A percentile compares a stretch with the other conserved stretches of the same genome.
Conservation (phyloP, 2,797 vertebrate species). For the Sebastes alutus region DNA sequence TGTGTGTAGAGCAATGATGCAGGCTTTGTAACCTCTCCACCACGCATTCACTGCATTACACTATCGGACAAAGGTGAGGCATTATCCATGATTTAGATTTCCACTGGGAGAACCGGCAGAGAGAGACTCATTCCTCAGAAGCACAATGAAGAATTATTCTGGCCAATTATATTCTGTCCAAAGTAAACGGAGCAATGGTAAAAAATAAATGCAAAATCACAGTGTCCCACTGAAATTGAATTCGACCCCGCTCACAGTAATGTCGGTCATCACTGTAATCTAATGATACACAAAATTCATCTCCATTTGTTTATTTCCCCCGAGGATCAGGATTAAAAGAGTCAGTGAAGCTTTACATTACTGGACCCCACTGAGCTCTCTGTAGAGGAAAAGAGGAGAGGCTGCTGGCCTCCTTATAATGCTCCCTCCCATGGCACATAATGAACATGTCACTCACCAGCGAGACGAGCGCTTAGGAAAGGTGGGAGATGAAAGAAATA, state of each 20-base stretch:
- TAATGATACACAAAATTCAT: constrained; percentile 63
- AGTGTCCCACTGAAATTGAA: constrained; percentile 42
- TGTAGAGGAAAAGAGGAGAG: constrained; percentile 2
- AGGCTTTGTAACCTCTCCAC: neutral
- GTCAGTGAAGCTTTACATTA: constrained; percentile 53
- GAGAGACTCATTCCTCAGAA: constrained; percentile 26
- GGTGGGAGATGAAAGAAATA: constrained; percentile 16
- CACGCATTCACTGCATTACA: neutral
- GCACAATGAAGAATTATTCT: constrained; percentile 45
- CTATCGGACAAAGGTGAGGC: constrained; percentile 40
- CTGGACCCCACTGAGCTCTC: constrained; percentile 30
- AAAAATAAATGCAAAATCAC: constrained; percentile 46
- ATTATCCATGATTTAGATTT: constrained; percentile 39
- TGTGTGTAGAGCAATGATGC: neutral
- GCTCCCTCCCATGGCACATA: constrained; percentile 22
- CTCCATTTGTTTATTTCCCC: constrained; percentile 67
- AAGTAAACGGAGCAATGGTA: constrained; percentile 33
- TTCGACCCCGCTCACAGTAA: constrained; percentile 41
- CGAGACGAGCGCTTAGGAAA: neutral
- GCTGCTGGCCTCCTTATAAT: constrained; percentile 1
- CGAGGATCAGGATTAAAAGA: constrained; percentile 57
- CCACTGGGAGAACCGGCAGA: constrained; percentile 12
- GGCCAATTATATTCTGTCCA: constrained; percentile 28
- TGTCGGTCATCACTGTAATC: constrained; percentile 63
- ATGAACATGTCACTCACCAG: constrained; percentile 43